These are phyloP conservation scores for Megaceryle torquata DNA, from an alignment of 2,113 vertebrate genomes.

Conservation along the genomic window DNA sequence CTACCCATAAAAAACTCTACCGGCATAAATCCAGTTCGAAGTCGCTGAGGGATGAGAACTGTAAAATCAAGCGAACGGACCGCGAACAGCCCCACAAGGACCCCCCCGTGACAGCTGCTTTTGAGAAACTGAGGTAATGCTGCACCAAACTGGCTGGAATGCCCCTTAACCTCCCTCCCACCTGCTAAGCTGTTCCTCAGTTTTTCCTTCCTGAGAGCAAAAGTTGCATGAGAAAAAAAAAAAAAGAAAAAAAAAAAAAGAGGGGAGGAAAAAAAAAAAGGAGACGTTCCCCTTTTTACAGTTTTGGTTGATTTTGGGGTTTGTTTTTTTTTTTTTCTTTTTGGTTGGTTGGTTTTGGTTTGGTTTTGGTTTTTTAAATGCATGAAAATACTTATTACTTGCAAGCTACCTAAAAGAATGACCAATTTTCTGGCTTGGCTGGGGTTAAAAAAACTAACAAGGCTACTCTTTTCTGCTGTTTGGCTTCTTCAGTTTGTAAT, in stretches of 20 bases:
- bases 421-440: constrained; percentile 89
- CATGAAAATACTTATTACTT: constrained; percentile 93
- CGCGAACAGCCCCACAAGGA: constrained; percentile 92
- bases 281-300: too few species aligned
- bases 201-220: constrained; percentile 81
- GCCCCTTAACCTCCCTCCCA: constrained; percentile 80
- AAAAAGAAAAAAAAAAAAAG: constrained; percentile 14
- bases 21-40: constrained; percentile 98
- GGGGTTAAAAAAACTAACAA: constrained; percentile 88
- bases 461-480: constrained; percentile 90
- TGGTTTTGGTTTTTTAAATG: constrained; percentile 74
- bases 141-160: constrained; percentile 91
- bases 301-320: too few species aligned
- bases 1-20: constrained; percentile 99
- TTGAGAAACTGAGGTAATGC: constrained; percentile 99
- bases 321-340: background rate
- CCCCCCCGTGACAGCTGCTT: constrained; percentile 93
- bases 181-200: constrained; percentile 75
- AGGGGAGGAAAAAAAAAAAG: constrained; percentile 19
- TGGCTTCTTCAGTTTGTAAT: constrained; percentile 87
- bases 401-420: constrained; percentile 95
- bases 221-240: constrained; percentile 90
- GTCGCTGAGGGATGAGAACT: constrained; percentile 93
- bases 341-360: background rate
- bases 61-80: constrained; percentile 92